Evolutionary conservation across 2,888 invertebrate species (phyloP).

Genomic region (Dolichopus griseipennis): DNA sequence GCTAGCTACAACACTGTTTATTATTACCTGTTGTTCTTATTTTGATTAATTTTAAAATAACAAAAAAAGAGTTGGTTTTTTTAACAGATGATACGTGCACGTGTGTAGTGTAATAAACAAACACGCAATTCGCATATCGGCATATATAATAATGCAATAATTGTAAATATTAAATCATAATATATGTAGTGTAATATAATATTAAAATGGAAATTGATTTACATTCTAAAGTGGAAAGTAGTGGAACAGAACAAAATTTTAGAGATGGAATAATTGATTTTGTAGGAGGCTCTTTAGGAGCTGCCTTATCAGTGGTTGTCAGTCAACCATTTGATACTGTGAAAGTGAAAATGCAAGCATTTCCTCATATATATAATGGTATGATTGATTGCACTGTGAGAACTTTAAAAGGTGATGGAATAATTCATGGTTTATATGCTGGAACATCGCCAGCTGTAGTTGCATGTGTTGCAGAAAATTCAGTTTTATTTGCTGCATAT

Average conservation of each 20-base stretch:
- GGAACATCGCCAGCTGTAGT: conserved; percentile 90
- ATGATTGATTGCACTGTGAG: conserved; percentile 77
- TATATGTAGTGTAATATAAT: too few relatives aligned
- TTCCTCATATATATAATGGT: conserved; percentile 77
- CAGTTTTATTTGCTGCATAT: conserved; percentile 89
- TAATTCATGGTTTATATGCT: conserved; percentile 77
- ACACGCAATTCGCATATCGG: too few relatives aligned
- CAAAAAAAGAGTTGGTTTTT: too few relatives aligned
- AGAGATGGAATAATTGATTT: conserved; percentile 63
- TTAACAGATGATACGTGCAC: too few relatives aligned
- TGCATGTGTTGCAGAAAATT: conserved; percentile 97
- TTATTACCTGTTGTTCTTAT: too few relatives aligned
- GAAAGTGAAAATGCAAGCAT: conserved; percentile 99
- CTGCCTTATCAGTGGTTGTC: conserved; percentile 84
- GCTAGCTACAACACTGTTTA: too few relatives aligned
- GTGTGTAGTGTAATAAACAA: too few relatives aligned
- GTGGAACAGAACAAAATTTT: conserved; percentile 16
- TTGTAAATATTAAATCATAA: too few relatives aligned
- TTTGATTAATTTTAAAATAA: too few relatives aligned
- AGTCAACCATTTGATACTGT: conserved; percentile 98
- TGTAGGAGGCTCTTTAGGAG: conserved; percentile 77
- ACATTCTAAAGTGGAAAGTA: conserved; percentile 19
- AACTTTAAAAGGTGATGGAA: conserved; percentile 79
- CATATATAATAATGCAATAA: too few relatives aligned
- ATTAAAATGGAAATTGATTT: conserved; percentile 15